These are phyloP conservation scores for Chelonia mydas DNA, from an alignment of 2,797 vertebrate species.

Conservation along the genomic window DNA sequence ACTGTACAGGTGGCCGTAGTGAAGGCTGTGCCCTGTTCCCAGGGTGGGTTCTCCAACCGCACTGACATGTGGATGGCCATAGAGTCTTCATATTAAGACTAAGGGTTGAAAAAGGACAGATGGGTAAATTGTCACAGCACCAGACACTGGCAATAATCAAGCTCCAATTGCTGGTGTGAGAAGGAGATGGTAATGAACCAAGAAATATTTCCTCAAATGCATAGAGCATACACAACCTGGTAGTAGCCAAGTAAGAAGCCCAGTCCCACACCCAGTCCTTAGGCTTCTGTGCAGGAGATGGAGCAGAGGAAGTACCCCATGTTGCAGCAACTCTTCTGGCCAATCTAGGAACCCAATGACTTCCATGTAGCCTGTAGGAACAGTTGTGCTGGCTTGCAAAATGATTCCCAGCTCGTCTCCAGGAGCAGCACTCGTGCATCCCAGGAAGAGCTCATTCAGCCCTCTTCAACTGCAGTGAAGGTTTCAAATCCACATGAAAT, in stretches of 20 bases:
- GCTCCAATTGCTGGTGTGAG: not conserved
- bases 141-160: too few relatives aligned
- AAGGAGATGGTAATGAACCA: not conserved
- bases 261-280: not conserved
- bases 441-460: not conserved
- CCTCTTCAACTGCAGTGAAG: not conserved
- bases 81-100: not conserved
- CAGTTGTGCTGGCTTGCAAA: not conserved
- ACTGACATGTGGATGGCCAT: not conserved
- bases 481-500: too few relatives aligned
- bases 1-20: not conserved
- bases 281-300: not conserved
- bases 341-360: not conserved
- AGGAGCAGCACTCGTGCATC: not conserved
- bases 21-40: not conserved
- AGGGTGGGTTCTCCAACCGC: not conserved
- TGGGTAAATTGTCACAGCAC: not conserved
- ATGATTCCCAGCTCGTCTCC: not conserved
- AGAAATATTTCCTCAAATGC: not conserved
- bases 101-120: not conserved
- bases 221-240: not conserved
- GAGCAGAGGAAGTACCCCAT: not conserved
- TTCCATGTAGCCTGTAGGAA: not conserved
- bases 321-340: not conserved
- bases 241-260: not conserved